Conservation (phyloP, 2,113 vertebrate species). For the Dipodomys merriami region DNA sequence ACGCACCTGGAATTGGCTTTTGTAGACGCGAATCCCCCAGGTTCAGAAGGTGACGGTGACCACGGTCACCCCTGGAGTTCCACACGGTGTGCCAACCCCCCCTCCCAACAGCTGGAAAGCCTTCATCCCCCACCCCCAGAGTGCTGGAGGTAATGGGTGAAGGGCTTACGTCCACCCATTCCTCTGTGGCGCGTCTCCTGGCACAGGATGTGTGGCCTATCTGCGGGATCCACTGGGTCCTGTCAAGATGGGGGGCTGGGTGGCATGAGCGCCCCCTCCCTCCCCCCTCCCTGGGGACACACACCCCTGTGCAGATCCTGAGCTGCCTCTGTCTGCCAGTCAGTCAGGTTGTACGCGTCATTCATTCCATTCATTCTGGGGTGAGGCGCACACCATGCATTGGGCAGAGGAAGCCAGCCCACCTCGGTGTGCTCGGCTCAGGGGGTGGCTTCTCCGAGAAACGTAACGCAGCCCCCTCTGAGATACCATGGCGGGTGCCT, state of each 20-base stretch:
- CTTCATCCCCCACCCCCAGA: neutral
- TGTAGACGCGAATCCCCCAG: slow-evolving; percentile 71
- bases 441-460: too few species aligned
- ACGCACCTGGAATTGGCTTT: slow-evolving; percentile 65
- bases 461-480: too few species aligned
- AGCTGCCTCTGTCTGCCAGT: too few species aligned
- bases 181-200: neutral
- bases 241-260: neutral
- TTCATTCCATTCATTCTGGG: too few species aligned
- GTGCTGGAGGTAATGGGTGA: neutral
- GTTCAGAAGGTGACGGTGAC: slow-evolving; percentile 51
- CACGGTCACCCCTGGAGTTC: neutral
- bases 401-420: too few species aligned
- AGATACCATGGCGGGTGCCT: too few species aligned
- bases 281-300: too few species aligned
- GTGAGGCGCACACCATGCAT: too few species aligned
- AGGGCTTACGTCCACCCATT: neutral
- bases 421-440: too few species aligned
- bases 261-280: too few species aligned
- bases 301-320: too few species aligned
- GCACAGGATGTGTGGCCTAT: neutral
- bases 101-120: neutral
- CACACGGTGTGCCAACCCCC: neutral
- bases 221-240: neutral
- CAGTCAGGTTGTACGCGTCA: too few species aligned